phyloP scores from a whole-genome alignment of 2,113 vertebrate species.

The Mesitornis unicolor region DNA sequence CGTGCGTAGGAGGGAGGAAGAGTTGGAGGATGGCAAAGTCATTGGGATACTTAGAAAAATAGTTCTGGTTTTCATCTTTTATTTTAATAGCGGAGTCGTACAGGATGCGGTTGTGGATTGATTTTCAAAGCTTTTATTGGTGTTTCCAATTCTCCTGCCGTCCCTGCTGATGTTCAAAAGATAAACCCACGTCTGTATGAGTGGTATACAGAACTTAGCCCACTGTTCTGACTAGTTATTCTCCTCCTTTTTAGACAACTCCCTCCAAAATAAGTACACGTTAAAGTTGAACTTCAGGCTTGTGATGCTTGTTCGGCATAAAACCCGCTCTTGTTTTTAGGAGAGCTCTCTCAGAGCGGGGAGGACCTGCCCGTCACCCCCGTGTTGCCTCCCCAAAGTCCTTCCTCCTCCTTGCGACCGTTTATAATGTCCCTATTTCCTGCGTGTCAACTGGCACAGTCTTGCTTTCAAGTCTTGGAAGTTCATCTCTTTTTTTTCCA shows the following conservation, averaged over 20 bases:
- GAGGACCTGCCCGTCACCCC: background rate
- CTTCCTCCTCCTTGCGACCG: slow-evolving; percentile 38
- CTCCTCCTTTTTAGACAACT: background rate
- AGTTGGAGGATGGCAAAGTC: slow-evolving; percentile 17
- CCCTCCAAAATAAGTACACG: background rate
- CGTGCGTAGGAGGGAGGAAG: slow-evolving; percentile 15
- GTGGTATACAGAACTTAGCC: background rate
- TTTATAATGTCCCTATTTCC: slow-evolving; percentile 26
- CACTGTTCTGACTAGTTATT: slow-evolving; percentile 23
- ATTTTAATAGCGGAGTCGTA: background rate
- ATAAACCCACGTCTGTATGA: background rate
- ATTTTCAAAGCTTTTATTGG: slow-evolving; percentile 7
- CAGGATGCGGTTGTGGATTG: background rate
- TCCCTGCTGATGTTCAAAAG: background rate
- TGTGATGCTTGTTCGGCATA: slow-evolving; percentile 28
- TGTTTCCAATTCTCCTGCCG: background rate
- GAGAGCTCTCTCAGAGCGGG: background rate
- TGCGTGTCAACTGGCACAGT: slow-evolving; percentile 3
- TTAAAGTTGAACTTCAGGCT: slow-evolving; percentile 10
- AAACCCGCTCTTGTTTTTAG: slow-evolving; percentile 16
- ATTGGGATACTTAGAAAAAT: background rate
- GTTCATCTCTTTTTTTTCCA: slow-evolving; percentile 45
- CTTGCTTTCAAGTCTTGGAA: slow-evolving; percentile 46
- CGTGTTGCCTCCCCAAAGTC: background rate
- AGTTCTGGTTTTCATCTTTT: background rate